Base-by-base conservation (phyloP, 2,888 invertebrate genomes). In the Eilema caniola region DNA sequence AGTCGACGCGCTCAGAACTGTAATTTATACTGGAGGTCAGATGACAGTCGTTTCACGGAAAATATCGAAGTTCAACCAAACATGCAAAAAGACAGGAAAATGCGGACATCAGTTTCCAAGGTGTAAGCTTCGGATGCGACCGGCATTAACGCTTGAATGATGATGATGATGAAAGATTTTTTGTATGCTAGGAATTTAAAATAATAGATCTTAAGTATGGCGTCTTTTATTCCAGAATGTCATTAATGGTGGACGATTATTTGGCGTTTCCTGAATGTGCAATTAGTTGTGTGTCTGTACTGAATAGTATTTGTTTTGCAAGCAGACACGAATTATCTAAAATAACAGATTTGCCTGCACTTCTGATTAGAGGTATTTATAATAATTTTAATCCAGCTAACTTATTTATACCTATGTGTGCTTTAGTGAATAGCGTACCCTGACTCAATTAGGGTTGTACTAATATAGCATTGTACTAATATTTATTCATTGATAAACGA, bases 191-290 rank as follows among this genome's bases (percentile, higher is more conserved):
- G n/a, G n/a, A n/a, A n/a, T n/a, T n/a, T n/a, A n/a, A n/a, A 28
- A 28, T 28, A 28, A 4, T 5, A 28, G 28, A 28, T 2, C 28
- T 28, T 28, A 37, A 37, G 0, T 12, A 86, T 96, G 79, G 96
- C 95, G 86, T 84, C 84, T 69, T 47, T 10, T 24, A 56, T 71
- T 87, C 94, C 82, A 90, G 93, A 93, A 86, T 96, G 95, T 92
- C 96, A 87, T 74, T 95, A 60, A 84, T 90, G 81, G 90, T 95
- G 53, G 93, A 94, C 24, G 95, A 95, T 75, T 95, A 93, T 76
- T 82, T 95, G 2, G 94, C 94, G 2, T 95, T 92, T 83, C 95
- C 87, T 78, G 95, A 89, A 86, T 97, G 86, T 89, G 97, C 89
- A 81, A 96, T 90, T 86, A 96, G 90, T 86, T 97, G 87, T 89